Evolutionary conservation across 2,797 vertebrate genomes (phyloP), one percentile per base, ranked within the genome.

Genomic region (Nyctibius grandis): DNA sequence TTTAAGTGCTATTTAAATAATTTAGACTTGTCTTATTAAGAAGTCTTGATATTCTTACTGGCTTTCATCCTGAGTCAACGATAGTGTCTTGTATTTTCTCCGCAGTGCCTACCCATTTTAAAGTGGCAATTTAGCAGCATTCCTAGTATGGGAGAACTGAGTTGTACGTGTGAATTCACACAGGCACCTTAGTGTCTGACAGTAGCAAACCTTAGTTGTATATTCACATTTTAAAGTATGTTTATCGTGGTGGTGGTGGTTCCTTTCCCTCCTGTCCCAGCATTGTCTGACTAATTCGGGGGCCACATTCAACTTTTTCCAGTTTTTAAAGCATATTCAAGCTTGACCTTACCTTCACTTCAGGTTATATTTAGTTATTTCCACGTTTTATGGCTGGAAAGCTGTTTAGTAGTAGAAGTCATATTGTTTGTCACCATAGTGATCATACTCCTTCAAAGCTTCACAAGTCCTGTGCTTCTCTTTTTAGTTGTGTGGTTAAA

Each of bases 51-150:
- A 34, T 48, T 75, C 75, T 88, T 83, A 11, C 4, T 40, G 69
- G 14, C 51, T 87, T 88, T 88, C 34, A 38, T 87, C 0, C 1
- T 0, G 0, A 61, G 33, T 77, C 72, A 75, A 4, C 0, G 0
- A 31, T 54, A 53, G 29, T 12, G 5, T 57, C 61, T 81, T 60
- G 10, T 38, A 20, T 57, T 82, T 36, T 70, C 18, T 70, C 22
- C 92, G 44, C 34, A 63, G 33, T 89, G 21, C 31, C 17, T 81
- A 9, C 53, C 20, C 13, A 8, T 90, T 90, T 94, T 64, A 25
- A 69, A 77, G 48, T 50, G 28, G 36, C 25, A 54, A 5, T 76
- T 89, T 79, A 51, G 22, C 34, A 82, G 29, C 4, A 2, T 75
- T 84, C 50, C 40, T 65, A 25, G 10, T 54, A 29, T 53, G 28